Percentiles rank a stretch among this genome's conserved stretches.
These are phyloP conservation scores for Lucifuga dentata DNA, from an alignment of 2,113 vertebrate genomes.

Conservation along the genomic window DNA sequence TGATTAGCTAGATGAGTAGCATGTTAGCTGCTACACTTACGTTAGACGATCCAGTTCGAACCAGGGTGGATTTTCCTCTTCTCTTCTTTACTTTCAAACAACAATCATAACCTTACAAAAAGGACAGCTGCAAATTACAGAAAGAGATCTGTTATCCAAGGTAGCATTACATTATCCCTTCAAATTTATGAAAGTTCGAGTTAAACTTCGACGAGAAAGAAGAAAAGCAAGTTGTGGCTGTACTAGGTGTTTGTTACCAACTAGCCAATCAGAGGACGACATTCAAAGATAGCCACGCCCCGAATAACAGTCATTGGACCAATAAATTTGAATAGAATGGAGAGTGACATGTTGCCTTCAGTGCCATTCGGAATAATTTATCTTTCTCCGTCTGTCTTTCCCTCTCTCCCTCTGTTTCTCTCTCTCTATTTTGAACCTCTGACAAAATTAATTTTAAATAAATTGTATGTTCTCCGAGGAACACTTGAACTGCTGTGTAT, in stretches of 20 bases:
- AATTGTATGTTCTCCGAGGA: too few species aligned
- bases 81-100: constrained; percentile 25
- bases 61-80: constrained; percentile 52
- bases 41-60: constrained; percentile 80
- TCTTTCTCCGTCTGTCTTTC: too few species aligned
- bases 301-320: constrained; percentile 44
- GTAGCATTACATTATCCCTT: constrained; percentile 9
- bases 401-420: too few species aligned
- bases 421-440: too few species aligned
- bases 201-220: constrained; percentile 41
- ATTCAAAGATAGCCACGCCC: constrained; percentile 81
- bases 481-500: too few species aligned
- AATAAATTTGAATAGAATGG: constrained; percentile 80
- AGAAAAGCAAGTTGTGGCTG: not conserved
- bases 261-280: constrained; percentile 66
- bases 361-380: too few species aligned
- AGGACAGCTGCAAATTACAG: fast-evolving
- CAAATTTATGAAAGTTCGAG: constrained; percentile 52
- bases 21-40: constrained; percentile 73
- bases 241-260: constrained; percentile 44
- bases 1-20: constrained; percentile 62
- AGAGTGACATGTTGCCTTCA: constrained; percentile 37
- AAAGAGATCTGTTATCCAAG: not conserved
- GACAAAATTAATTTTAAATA: too few species aligned
- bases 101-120: constrained; percentile 1